These are phyloP conservation scores for Lissocephala sabroskyi DNA, from an alignment of 2,888 invertebrate genomes.

Conservation along the genomic window DNA sequence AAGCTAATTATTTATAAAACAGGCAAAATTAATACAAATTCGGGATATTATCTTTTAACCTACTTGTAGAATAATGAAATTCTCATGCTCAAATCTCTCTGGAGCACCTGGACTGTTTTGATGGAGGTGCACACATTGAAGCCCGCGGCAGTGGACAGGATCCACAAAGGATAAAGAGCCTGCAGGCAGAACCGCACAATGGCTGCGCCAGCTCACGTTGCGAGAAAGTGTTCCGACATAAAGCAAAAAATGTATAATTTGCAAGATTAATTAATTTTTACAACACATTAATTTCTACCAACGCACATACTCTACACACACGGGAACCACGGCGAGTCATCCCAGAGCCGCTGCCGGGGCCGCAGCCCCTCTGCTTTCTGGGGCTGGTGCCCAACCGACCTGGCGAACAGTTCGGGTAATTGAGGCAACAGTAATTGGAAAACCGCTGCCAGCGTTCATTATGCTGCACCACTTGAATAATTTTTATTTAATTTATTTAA, in stretches of 20 bases:
- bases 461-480: slow-evolving; percentile 57
- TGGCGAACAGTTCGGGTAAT: slow-evolving; percentile 6
- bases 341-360: slow-evolving; percentile 6
- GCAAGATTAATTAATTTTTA: slow-evolving; percentile 67
- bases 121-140: no score
- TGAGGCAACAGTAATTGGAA: slow-evolving; percentile 61
- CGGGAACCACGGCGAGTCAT: no score
- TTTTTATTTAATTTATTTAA: slow-evolving; percentile 62
- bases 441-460: slow-evolving; percentile 57
- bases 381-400: neutral
- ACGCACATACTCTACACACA: slow-evolving; percentile 20
- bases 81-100: no score
- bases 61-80: no score
- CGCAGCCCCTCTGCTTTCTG: neutral
- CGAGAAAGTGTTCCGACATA: slow-evolving; percentile 35
- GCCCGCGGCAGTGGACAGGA: no score
- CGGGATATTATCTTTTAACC: no score
- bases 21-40: no score
- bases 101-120: no score
- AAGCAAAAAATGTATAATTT: slow-evolving; percentile 65
- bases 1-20: no score
- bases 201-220: no score
- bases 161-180: no score
- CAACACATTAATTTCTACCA: slow-evolving; percentile 63
- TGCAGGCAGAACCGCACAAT: no score